These are phyloP conservation scores for Tachypleus tridentatus DNA, from an alignment of 1,140 invertebrate genomes.

Conservation along the genomic window DNA sequence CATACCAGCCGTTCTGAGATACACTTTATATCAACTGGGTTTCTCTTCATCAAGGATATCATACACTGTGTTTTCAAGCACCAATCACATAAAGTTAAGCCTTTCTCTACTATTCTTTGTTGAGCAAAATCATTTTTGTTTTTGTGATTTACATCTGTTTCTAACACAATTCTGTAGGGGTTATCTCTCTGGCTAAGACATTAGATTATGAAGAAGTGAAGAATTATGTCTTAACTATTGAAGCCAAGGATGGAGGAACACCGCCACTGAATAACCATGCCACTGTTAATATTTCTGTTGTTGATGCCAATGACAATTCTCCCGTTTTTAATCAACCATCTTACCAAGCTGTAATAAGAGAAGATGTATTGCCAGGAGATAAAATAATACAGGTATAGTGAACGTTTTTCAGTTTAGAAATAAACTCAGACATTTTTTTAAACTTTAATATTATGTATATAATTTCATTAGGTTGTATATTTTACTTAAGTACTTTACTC, in stretches of 20 bases:
- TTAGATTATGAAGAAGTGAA: conserved; percentile 59
- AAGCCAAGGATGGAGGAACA: conserved; percentile 71
- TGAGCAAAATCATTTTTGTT: conserved; percentile 58
- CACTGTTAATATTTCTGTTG: conserved; percentile 72
- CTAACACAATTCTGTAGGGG: conserved; percentile 15
- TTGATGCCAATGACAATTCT: conserved; percentile 80
- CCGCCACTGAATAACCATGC: conserved; percentile 68
- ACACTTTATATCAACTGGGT: too few relatives aligned
- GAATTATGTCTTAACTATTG: conserved; percentile 70
- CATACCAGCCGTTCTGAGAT: too few relatives aligned
- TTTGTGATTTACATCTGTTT: conserved; percentile 56
- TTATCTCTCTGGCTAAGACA: conserved; percentile 56
- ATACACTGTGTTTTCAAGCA: conserved; percentile 20
- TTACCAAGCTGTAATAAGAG: conserved; percentile 62
- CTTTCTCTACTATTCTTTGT: conserved; percentile 67
- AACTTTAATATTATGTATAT: too few relatives aligned
- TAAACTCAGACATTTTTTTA: conserved; percentile 44
- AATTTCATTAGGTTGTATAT: too few relatives aligned
- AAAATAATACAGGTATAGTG: conserved; percentile 43
- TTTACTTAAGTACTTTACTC: too few relatives aligned
- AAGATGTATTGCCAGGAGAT: conserved; percentile 56
- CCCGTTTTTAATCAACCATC: conserved; percentile 67
- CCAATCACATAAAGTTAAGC: conserved; percentile 61
- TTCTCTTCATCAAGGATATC: too few relatives aligned
- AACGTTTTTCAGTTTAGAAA: not conserved